Evolutionary conservation across 35 echinoderm and acorn worm species (phyloP).

Genomic region (Strongylocentrotus purpuratus): DNA sequence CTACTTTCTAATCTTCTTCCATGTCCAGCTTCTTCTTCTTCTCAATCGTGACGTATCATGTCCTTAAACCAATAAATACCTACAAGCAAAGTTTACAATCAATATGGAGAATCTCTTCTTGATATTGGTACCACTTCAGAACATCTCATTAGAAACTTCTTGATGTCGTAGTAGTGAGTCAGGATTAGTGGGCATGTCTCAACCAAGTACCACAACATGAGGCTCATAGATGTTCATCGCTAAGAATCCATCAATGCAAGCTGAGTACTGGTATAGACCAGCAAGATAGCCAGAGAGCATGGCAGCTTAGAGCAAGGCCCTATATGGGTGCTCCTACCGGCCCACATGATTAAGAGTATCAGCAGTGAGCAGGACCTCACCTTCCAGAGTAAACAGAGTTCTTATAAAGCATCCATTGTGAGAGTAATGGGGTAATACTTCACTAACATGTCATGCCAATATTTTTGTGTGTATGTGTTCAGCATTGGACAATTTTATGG

Average conservation of each 20-base stretch:
- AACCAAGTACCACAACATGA: background rate
- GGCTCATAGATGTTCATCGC: background rate
- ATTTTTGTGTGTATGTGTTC: background rate
- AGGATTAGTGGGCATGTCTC: background rate
- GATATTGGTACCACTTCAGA: background rate
- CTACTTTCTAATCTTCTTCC: background rate
- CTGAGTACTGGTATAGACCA: background rate
- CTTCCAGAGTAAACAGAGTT: background rate
- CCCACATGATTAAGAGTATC: background rate
- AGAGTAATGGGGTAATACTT: background rate
- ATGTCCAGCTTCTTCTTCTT: background rate
- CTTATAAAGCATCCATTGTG: background rate
- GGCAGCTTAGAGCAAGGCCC: background rate
- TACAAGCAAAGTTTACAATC: background rate
- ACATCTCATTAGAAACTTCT: background rate
- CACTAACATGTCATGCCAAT: background rate
- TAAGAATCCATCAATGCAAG: background rate
- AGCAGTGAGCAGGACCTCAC: background rate
- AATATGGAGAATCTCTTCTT: background rate
- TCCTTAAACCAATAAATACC: background rate
- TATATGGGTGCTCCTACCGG: background rate
- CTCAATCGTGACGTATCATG: background rate
- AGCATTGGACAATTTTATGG: background rate
- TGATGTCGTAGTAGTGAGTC: background rate
- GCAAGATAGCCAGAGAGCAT: background rate